Evolutionary conservation across 1,140 invertebrate genomes (phyloP).

Genomic region (Dolichoris vasculosae): DNA sequence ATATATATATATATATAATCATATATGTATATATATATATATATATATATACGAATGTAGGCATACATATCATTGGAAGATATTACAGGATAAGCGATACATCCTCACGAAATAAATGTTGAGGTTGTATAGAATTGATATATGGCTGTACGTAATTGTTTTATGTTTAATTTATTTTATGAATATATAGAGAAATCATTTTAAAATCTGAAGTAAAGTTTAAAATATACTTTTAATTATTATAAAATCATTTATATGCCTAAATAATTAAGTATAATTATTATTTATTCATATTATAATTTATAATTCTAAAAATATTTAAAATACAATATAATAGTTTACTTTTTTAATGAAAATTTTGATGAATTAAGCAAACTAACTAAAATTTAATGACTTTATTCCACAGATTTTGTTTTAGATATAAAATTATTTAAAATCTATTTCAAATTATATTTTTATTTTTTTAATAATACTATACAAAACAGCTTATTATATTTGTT

Average conservation of each 20-base stretch:
- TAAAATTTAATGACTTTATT: too few species aligned
- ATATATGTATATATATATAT: too few species aligned
- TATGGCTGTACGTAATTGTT: not conserved
- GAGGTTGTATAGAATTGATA: constrained; percentile 32
- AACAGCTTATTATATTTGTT: not conserved
- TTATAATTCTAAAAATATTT: too few species aligned
- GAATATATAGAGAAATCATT: constrained; percentile 1
- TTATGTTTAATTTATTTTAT: constrained; percentile 9
- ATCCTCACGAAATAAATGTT: constrained; percentile 15
- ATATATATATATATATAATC: too few species aligned
- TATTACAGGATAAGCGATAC: constrained; percentile 46
- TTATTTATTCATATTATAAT: too few species aligned
- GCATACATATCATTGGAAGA: constrained; percentile 2
- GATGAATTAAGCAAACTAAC: too few species aligned
- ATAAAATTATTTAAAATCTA: not conserved
- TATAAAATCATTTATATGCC: too few species aligned
- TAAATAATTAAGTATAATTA: too few species aligned
- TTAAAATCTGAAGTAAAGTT: constrained; percentile 32
- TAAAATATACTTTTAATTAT: constrained; percentile 1
- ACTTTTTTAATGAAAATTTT: not conserved
- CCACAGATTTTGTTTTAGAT: too few species aligned
- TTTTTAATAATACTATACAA: not conserved
- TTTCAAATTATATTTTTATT: not conserved
- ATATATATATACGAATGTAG: too few species aligned
- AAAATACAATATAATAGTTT: not conserved